A percentile compares a stretch with the other conserved stretches of the same genome.
Conservation (phyloP, 2,113 vertebrate genomes). For the Mungos mungo region DNA sequence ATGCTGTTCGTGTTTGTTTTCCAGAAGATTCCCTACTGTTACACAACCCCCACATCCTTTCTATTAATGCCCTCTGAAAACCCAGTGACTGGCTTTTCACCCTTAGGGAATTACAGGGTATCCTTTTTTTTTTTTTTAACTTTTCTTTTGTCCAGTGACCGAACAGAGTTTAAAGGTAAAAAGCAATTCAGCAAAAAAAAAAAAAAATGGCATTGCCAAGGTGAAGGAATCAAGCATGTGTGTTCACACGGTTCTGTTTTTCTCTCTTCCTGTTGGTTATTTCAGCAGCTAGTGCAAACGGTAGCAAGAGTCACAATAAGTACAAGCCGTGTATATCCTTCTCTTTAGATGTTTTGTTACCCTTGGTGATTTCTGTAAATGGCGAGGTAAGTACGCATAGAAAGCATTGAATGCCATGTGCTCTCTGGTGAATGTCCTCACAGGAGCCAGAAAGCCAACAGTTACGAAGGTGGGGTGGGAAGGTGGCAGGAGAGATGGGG, state of each 20-base stretch:
- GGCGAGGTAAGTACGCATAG: conserved; percentile 74
- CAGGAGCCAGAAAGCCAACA: not conserved
- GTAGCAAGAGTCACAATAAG: conserved; percentile 28
- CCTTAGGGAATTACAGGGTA: not conserved
- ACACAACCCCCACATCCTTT: conserved; percentile 57
- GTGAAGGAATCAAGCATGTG: not conserved
- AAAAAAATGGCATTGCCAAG: not conserved
- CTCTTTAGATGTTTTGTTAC: conserved; percentile 49
- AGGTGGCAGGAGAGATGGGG: not conserved
- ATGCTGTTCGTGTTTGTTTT: conserved; percentile 64
- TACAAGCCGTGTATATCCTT: conserved; percentile 37
- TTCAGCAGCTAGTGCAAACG: conserved; percentile 38
- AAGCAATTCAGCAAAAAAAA: not conserved
- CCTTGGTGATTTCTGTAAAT: conserved; percentile 51
- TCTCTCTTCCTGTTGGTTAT: conserved; percentile 61
- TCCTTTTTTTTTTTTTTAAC: not conserved
- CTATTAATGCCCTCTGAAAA: conserved; percentile 66
- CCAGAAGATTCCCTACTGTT: conserved; percentile 59
- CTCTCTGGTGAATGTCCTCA: not conserved
- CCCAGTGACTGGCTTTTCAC: not conserved
- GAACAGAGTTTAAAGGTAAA: conserved; percentile 8
- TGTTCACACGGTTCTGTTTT: not conserved
- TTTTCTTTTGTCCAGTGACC: conserved; percentile 36
- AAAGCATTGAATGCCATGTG: not conserved
- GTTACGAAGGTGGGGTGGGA: not conserved